Conservation (phyloP, 2,797 vertebrate species). For the Oreochromis grahami region DNA sequence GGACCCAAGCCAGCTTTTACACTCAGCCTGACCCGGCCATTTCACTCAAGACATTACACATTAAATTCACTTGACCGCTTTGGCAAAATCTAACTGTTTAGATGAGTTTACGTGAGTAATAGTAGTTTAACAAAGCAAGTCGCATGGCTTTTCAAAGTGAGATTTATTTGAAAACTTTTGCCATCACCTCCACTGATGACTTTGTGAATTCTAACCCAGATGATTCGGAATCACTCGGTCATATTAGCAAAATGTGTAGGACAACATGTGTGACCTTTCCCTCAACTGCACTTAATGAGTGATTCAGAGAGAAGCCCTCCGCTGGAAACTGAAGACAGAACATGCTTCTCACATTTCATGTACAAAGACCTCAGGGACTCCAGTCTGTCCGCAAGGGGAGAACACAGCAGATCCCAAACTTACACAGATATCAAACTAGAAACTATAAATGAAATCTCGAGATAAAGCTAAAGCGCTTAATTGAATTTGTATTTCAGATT, state of each 20-base stretch:
- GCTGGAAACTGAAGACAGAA: constrained; percentile 55
- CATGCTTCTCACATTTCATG: constrained; percentile 59
- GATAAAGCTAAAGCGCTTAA: neutral
- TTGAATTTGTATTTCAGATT: constrained; percentile 43
- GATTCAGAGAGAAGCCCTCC: constrained; percentile 40
- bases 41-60: neutral
- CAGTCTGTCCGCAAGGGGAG: constrained; percentile 7
- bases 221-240: constrained; percentile 36
- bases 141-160: neutral
- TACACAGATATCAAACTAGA: neutral
- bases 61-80: neutral
- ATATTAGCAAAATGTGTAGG: constrained; percentile 30
- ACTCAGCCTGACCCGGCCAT: constrained; percentile 42
- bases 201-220: neutral
- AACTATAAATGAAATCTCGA: neutral
- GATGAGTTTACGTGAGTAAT: neutral
- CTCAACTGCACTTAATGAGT: constrained; percentile 53
- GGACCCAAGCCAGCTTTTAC: constrained; percentile 45
- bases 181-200: neutral
- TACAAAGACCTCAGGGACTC: constrained; percentile 35
- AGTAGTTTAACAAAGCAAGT: neutral
- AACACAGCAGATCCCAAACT: neutral
- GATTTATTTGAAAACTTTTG: neutral
- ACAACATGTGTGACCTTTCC: constrained; percentile 61
- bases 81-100: neutral